These are phyloP conservation scores for Phoenoteleia sp. DNA, from an alignment of 2,888 invertebrate genomes.

Conservation along the genomic window DNA sequence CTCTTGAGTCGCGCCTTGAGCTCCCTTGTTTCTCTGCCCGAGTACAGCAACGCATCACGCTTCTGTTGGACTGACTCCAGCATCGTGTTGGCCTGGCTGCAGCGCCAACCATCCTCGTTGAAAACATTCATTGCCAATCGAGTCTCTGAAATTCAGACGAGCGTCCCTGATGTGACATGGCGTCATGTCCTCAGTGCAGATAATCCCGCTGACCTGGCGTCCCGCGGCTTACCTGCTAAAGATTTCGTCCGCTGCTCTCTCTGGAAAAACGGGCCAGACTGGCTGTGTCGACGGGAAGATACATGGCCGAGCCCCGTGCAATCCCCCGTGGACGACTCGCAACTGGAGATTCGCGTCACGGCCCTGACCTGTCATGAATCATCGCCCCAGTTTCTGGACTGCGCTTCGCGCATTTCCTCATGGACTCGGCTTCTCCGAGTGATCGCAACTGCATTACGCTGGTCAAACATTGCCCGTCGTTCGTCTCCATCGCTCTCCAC, in stretches of 20 bases:
- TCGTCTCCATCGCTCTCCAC: too few relatives aligned
- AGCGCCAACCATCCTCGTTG: neutral
- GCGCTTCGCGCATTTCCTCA: too few relatives aligned
- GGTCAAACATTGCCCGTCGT: neutral
- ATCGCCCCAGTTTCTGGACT: too few relatives aligned
- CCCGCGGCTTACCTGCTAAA: neutral
- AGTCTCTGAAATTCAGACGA: neutral
- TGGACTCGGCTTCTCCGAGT: too few relatives aligned
- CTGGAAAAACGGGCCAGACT: neutral
- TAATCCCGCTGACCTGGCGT: neutral
- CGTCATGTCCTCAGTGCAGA: neutral
- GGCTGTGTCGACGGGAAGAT: neutral
- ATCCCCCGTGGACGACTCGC: too few relatives aligned
- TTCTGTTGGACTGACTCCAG: slow-evolving; percentile 68
- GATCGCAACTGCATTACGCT: neutral
- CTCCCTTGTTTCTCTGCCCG: neutral
- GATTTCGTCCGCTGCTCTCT: neutral
- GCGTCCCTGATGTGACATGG: neutral
- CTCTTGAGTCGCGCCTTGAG: neutral
- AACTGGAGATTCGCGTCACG: too few relatives aligned
- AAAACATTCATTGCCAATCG: neutral
- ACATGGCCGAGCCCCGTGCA: too few relatives aligned
- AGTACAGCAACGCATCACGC: neutral
- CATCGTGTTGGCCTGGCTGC: neutral
- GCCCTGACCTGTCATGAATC: too few relatives aligned